These are phyloP conservation scores for Ptilodon capucinus DNA, from an alignment of 2,888 invertebrate genomes.

Conservation along the genomic window DNA sequence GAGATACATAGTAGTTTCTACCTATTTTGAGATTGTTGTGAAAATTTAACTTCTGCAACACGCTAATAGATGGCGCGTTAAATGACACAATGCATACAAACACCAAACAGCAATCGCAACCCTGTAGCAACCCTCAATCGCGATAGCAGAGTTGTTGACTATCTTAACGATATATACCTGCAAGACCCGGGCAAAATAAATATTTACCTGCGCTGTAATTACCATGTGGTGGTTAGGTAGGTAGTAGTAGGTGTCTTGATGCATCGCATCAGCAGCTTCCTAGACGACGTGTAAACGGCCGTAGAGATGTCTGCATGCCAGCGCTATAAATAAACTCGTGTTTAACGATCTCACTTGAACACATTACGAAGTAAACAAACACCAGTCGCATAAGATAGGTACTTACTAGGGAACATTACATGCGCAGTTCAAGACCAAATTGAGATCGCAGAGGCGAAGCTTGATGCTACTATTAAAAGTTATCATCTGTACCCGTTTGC, in stretches of 20 bases:
- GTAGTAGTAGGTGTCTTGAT: conserved; percentile 26
- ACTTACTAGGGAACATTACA: not conserved
- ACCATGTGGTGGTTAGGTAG: too few species aligned
- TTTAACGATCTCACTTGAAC: conserved; percentile 4
- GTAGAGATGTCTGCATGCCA: conserved; percentile 14
- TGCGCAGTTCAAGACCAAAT: not conserved
- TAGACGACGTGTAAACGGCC: conserved; percentile 19
- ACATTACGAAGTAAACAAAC: not conserved
- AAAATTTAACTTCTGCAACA: too few species aligned
- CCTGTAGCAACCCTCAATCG: too few species aligned
- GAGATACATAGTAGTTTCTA: too few species aligned
- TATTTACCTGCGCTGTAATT: too few species aligned
- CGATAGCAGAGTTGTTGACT: too few species aligned
- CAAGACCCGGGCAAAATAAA: too few species aligned
- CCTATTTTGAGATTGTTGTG: too few species aligned
- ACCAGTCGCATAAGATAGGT: not conserved
- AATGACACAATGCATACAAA: too few species aligned
- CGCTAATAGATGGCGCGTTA: too few species aligned
- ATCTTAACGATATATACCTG: too few species aligned
- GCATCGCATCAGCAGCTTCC: conserved; percentile 31
- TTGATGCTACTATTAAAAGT: not conserved
- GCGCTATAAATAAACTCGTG: conserved; percentile 14
- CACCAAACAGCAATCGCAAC: too few species aligned
- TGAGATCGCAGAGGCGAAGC: not conserved
- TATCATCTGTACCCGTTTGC: not conserved